Evolutionary conservation across 37 sponge, comb jelly and placozoan genomes (phyloP).

Genomic region (Halisarca cf. caerulea): DNA sequence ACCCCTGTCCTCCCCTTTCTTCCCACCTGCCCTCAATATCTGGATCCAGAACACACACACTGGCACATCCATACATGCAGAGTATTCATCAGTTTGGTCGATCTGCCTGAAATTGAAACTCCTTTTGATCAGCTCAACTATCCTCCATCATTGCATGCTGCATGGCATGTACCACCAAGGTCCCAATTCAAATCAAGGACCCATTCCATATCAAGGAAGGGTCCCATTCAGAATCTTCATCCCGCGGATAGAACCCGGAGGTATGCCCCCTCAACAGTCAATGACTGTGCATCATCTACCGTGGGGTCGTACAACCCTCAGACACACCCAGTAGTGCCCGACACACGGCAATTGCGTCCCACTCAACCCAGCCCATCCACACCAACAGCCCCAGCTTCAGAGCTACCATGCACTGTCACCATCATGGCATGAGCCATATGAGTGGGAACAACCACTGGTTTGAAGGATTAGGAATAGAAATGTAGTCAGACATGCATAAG

Average conservation of each 20-base stretch:
- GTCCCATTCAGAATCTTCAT: not conserved
- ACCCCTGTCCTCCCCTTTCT: conserved; percentile 11
- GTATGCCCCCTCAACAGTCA: conserved; percentile 42
- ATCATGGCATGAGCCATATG: conserved; percentile 3
- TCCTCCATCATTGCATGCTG: not conserved
- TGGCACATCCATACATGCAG: conserved; percentile 20
- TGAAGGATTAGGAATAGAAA: conserved; percentile 14
- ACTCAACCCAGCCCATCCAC: conserved; percentile 32
- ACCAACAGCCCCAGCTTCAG: conserved; percentile 39
- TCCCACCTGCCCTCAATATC: conserved; percentile 23
- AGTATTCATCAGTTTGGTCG: conserved; percentile 1
- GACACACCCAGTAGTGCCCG: not conserved
- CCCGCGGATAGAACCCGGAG: not conserved
- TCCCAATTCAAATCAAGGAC: too few relatives aligned
- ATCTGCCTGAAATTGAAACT: not conserved
- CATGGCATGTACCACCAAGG: conserved; percentile 14
- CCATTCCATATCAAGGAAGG: too few relatives aligned
- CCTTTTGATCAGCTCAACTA: not conserved
- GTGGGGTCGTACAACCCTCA: conserved; percentile 6
- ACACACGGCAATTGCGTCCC: not conserved
- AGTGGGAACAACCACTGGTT: conserved; percentile 3
- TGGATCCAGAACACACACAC: conserved; percentile 17
- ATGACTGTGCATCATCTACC: conserved; percentile 32
- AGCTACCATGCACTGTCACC: conserved; percentile 30
- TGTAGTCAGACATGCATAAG: not conserved